These are phyloP conservation scores for Nysson spinosus DNA, from an alignment of 2,888 invertebrate genomes.

Conservation along the genomic window DNA sequence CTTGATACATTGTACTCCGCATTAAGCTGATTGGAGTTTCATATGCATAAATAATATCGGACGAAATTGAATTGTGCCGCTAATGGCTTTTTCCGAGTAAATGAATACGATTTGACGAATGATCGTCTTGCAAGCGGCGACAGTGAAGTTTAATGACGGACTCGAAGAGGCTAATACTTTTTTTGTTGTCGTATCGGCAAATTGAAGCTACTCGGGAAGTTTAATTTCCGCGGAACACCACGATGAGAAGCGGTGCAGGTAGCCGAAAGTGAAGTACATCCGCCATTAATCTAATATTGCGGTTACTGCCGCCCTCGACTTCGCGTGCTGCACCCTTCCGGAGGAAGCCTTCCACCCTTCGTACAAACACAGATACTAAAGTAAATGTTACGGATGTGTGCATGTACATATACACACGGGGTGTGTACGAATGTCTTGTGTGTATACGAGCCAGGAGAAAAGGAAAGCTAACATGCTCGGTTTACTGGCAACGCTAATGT, in stretches of 20 bases:
- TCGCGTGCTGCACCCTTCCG: conserved; percentile 63
- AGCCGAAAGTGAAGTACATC: conserved; percentile 61
- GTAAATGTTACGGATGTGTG: conserved; percentile 19
- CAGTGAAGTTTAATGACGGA: conserved; percentile 7
- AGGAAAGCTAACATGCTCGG: conserved; percentile 39
- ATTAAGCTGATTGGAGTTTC: too few relatives aligned
- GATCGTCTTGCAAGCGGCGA: neutral
- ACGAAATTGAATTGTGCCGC: too few relatives aligned
- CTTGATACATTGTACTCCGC: too few relatives aligned
- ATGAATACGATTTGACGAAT: too few relatives aligned
- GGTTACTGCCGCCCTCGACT: conserved; percentile 66
- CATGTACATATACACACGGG: conserved; percentile 8
- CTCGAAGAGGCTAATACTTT: conserved; percentile 2
- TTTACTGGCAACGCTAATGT: conserved; percentile 57
- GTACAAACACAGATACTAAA: conserved; percentile 47
- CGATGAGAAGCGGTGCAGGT: conserved; percentile 28
- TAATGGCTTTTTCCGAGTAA: too few relatives aligned
- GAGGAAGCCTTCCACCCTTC: conserved; percentile 47
- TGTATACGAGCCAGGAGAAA: conserved; percentile 20
- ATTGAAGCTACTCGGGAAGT: conserved; percentile 18
- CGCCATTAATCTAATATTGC: conserved; percentile 73
- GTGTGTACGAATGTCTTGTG: conserved; percentile 6
- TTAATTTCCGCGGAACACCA: conserved; percentile 48
- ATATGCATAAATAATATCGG: too few relatives aligned
- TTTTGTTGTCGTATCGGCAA: neutral